Evolutionary conservation across 1,140 invertebrate species (phyloP), one percentile per base, ranked within the genome.

Genomic region (Aphelinus atriplicis): DNA sequence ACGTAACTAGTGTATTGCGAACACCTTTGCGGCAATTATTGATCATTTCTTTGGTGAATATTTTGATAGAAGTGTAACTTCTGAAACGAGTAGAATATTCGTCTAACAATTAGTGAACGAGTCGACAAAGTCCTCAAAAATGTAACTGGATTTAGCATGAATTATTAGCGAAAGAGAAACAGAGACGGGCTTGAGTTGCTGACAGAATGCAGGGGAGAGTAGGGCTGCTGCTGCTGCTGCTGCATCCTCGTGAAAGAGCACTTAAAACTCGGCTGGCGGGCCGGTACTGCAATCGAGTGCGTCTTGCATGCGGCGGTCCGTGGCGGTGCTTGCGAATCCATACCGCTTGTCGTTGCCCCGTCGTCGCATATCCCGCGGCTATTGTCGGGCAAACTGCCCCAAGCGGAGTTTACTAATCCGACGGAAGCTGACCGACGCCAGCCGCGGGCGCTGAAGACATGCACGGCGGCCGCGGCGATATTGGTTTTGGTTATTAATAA

Each of bases 401-500:
- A 67, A 70, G 26, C 47, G 72, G 62, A 64, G 71, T 73, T 79
- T 76, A 76, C 71, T 77, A 71, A 67, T 79, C 78, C 73, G 69
- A 66, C 75, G 69, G 65, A 74, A 73, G 70, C 64, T 64, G 77
- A 75, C 72, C 77, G 65, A 46, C 51, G 53, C 65, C 65, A 26
- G 57, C 51, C 57, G 7, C 57, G 7, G 5, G 26, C 57, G 9
- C 51, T 4, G 53, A 71, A 73, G 46, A 55, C 61, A 43, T 5
- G 26, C 3, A 45, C 53, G 66, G 26, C 53, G 53, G 10, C 2
- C 55, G 3, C 57, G 56, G 74, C 63, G 75, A 79, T 83, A 84
- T 84, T 83, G 81, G 82, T 83, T 82, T 82, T 80, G 78, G 79
- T 79, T 80, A 80, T 80, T 81, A 80, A 79, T 82, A 80, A 77